Base-by-base conservation (phyloP, 2,888 invertebrate species). In the Lasioglossum marginatum region DNA sequence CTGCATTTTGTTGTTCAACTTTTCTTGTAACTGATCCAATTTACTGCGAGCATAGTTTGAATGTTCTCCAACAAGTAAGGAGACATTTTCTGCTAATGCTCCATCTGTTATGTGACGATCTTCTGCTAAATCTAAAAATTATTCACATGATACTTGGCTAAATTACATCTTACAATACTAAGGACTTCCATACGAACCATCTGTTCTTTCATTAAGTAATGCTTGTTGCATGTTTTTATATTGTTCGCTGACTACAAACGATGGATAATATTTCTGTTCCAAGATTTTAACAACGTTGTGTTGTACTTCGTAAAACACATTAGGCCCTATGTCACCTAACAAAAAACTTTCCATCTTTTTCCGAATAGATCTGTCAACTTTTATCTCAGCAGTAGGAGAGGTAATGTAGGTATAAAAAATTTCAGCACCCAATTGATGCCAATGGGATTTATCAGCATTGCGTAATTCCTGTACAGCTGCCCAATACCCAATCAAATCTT, bases 381-480 rank as follows among this genome's bases (percentile, higher is more conserved):
- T 97, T 85, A 98, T 97, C 93, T 97, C 97, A 0, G 97, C 97
- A 85, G 97, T 97, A 2, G 97, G 97, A 76, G 97, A 97, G 88
- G 97, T 96, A 85, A 99, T 97, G 92, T 98, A 98, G 5, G 98
- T 98, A 93, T 98, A 98, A 95, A 98, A 98, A 92, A 98, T 98
- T 95, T 98, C 98, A n/a, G 98, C 98, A 16, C 98, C 99, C 45
- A 98, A 95, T 92, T 98, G 98, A 95, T 98, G 98, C 97, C 97
- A 97, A 89, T 97, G 97, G 85, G 97, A 97, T 89, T 97, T 96
- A 73, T 97, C 97, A n/a, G 98, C 97, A 81, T 96, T 96, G 88
- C 97, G 96, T 86, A 99, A 95, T 94, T 98, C 98, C 93, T 98
- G 98, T 0, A 98, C 98, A 0, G 98, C 97, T 91, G 97, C 97